Conservation (phyloP, 2,113 vertebrate genomes). For the Atlantisia rogersi region DNA sequence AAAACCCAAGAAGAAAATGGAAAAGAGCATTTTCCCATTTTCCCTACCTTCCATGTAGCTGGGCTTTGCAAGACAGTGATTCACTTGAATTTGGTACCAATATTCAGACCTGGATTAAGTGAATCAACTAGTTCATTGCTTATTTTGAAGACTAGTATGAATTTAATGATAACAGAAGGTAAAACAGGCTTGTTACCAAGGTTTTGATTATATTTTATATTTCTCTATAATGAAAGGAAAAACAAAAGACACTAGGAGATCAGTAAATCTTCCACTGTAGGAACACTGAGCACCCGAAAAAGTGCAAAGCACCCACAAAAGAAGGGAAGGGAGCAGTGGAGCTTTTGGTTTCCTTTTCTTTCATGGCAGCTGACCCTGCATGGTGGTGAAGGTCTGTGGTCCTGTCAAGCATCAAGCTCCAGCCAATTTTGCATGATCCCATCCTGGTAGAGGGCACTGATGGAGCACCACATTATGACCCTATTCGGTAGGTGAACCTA, state of each 20-base stretch:
- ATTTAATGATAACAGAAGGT: background rate
- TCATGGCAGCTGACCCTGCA: background rate
- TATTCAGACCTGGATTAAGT: background rate
- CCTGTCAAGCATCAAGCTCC: background rate
- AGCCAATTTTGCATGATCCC: background rate
- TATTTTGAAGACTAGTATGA: background rate
- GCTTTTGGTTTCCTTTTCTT: background rate
- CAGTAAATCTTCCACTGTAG: background rate
- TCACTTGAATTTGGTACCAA: background rate
- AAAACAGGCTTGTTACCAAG: background rate
- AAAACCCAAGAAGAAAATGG: too few species aligned
- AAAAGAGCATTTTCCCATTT: too few species aligned
- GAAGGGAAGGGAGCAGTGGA: background rate
- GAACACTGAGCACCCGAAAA: rapidly evolving
- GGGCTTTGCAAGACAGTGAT: background rate
- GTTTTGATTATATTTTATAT: background rate
- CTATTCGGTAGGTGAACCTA: background rate
- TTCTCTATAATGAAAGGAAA: background rate
- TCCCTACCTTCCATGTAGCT: background rate
- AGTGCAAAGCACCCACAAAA: background rate
- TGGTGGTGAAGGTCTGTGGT: background rate
- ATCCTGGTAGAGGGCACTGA: background rate
- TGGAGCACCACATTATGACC: background rate
- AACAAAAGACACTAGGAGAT: background rate
- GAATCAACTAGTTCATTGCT: background rate